phyloP scores from a whole-genome alignment of 2,888 invertebrate species.

The Acanthosepion lycidas region DNA sequence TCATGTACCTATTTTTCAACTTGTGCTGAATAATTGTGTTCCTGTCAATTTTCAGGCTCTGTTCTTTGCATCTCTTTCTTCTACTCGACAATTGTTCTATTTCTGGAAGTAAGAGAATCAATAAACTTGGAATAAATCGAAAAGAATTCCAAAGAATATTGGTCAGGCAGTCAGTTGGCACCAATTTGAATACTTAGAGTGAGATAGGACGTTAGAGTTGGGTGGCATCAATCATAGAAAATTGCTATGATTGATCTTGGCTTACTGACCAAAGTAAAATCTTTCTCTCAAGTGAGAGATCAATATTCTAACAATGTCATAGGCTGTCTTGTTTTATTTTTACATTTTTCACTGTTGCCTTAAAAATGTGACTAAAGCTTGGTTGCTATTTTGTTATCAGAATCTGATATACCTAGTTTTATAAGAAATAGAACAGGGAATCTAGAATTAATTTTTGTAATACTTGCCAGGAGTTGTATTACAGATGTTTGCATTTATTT shows the following conservation, averaged over 20 bases:
- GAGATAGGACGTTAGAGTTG: not conserved
- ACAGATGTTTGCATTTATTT: no score
- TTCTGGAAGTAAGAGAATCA: not conserved
- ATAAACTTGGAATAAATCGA: not conserved
- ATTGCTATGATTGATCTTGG: slow-evolving; percentile 21
- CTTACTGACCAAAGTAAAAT: slow-evolving; percentile 4
- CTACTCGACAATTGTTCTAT: not conserved
- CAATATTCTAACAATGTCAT: not conserved
- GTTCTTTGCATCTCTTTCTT: not conserved
- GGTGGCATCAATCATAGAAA: not conserved
- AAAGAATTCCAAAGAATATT: not conserved
- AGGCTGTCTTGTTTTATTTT: not conserved
- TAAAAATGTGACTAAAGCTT: no score
- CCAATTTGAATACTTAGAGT: not conserved
- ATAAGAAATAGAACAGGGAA: no score
- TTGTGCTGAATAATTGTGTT: not conserved
- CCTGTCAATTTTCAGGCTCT: not conserved
- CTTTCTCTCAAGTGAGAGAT: not conserved
- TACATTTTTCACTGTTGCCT: no score
- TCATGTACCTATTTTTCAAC: no score
- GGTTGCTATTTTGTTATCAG: no score
- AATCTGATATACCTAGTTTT: no score
- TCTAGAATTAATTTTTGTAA: no score
- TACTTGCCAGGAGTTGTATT: no score
- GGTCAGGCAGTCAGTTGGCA: not conserved